These are phyloP conservation scores for Agrotis puta DNA, from an alignment of 2,888 invertebrate species.

Conservation along the genomic window DNA sequence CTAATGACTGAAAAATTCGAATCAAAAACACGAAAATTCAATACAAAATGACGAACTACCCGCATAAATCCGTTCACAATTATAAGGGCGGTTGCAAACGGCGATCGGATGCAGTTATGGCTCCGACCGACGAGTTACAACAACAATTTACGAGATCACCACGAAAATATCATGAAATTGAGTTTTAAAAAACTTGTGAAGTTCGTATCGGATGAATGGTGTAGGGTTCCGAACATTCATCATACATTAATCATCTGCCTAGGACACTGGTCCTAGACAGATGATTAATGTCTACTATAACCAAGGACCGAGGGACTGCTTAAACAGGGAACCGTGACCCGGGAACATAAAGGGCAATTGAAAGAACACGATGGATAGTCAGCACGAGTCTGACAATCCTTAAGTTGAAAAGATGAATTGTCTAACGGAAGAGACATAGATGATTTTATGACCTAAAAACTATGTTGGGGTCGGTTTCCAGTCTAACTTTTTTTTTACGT, in stretches of 20 bases:
- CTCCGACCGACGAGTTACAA: conserved; percentile 44
- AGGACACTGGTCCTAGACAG: too few relatives aligned
- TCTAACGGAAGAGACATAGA: too few relatives aligned
- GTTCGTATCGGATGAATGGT: neutral
- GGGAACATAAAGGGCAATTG: too few relatives aligned
- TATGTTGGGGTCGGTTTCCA: neutral
- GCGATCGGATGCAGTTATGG: conserved; percentile 64
- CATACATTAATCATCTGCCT: neutral
- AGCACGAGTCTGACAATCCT: too few relatives aligned
- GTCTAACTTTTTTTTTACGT: too few relatives aligned
- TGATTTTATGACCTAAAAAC: neutral
- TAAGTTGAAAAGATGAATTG: too few relatives aligned
- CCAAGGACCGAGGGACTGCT: too few relatives aligned
- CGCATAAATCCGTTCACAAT: conserved; percentile 61
- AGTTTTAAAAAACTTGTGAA: conserved; percentile 42
- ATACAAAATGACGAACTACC: conserved; percentile 11
- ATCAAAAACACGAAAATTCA: conserved; percentile 19
- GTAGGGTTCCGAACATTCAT: neutral
- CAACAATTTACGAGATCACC: conserved; percentile 59
- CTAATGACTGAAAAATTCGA: neutral
- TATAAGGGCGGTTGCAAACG: conserved; percentile 60
- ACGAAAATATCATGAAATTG: conserved; percentile 60
- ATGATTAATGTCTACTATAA: too few relatives aligned
- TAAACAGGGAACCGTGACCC: too few relatives aligned
- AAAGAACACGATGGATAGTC: too few relatives aligned